Base-by-base conservation (phyloP, 2,797 vertebrate species). In the Lepus oiostolus region DNA sequence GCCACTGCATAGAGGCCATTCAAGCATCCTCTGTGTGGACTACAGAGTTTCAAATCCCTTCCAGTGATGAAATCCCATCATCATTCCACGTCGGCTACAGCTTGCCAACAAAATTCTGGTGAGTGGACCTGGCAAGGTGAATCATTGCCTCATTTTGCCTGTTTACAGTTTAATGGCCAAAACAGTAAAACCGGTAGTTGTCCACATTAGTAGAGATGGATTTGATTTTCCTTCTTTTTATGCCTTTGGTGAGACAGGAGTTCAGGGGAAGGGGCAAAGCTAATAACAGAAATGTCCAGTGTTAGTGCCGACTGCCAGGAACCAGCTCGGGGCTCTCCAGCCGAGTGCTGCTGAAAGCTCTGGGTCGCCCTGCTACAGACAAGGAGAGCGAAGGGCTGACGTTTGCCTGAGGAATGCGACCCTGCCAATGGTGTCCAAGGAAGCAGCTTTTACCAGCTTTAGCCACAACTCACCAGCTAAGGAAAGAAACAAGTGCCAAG, bases 71-170 rank as follows among this genome's bases (percentile, higher is more conserved):
- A 77, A 65, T 91, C 85, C 76, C 42, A 47, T 47, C 70, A 30
- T 87, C 87, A 84, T n/a, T 60, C 38, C 52, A 7, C 30, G 32
- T 70, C 72, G 17, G 32, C 21, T 30, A 32, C 42, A 22, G 8
- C 50, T n/a, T 70, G 76, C 88, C 89, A 90, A 63, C 67, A 80
- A 85, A 91, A 87, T 83, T n/a, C 68, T 28, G 19, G 54, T 62
- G 62, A 38, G 52, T 28, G 35, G 76, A 91, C 77, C 87, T 95
- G 83, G 89, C 89, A 90, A 90, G 90, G 75, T 24, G 50, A 83
- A 76, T 89, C 26, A 10, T 58, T 86, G 91, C 87, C 77, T 89
- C 88, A 72, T 76, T 91, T 79, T 81, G 84, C 24, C 47, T 89
- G 68, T 67, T 85, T 62, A 50, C 62, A 71, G 21, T 54, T 72